These are phyloP conservation scores for Pasiphila rectangulata DNA, from an alignment of 2,888 invertebrate genomes.

Conservation along the genomic window DNA sequence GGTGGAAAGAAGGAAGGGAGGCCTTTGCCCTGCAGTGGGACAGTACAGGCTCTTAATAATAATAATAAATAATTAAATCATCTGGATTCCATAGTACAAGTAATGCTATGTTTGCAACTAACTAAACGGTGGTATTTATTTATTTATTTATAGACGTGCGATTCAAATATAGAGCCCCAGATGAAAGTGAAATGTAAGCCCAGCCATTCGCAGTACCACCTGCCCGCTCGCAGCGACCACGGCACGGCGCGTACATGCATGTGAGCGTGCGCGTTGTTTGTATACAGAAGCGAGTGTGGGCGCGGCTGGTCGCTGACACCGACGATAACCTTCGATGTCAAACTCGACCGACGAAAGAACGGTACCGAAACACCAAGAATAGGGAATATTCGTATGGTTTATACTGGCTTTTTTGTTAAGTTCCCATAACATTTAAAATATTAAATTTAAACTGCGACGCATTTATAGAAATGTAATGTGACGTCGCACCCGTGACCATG, in stretches of 20 bases:
- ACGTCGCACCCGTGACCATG: too few relatives aligned
- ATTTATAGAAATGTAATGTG: too few relatives aligned
- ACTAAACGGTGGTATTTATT: not conserved
- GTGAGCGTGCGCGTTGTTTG: constrained; percentile 59
- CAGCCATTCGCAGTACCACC: constrained; percentile 5
- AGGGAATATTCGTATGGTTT: too few relatives aligned
- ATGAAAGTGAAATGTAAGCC: not conserved
- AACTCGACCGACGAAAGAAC: constrained; percentile 61
- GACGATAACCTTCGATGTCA: constrained; percentile 78
- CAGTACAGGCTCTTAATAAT: too few relatives aligned
- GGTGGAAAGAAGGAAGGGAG: too few relatives aligned
- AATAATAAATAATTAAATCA: too few relatives aligned
- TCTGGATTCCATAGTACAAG: too few relatives aligned
- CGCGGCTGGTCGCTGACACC: constrained; percentile 77
- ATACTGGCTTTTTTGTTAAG: too few relatives aligned
- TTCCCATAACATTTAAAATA: too few relatives aligned
- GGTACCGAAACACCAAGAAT: constrained; percentile 24
- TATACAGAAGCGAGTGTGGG: constrained; percentile 72
- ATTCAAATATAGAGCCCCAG: not conserved
- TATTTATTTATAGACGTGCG: not conserved
- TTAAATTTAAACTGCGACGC: too few relatives aligned
- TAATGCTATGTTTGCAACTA: too few relatives aligned
- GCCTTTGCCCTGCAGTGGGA: too few relatives aligned
- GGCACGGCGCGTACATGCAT: constrained; percentile 26
- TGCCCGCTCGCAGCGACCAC: constrained; percentile 7